These are phyloP conservation scores for Pteronura brasiliensis DNA, from an alignment of 2,113 vertebrate species.

Conservation along the genomic window DNA sequence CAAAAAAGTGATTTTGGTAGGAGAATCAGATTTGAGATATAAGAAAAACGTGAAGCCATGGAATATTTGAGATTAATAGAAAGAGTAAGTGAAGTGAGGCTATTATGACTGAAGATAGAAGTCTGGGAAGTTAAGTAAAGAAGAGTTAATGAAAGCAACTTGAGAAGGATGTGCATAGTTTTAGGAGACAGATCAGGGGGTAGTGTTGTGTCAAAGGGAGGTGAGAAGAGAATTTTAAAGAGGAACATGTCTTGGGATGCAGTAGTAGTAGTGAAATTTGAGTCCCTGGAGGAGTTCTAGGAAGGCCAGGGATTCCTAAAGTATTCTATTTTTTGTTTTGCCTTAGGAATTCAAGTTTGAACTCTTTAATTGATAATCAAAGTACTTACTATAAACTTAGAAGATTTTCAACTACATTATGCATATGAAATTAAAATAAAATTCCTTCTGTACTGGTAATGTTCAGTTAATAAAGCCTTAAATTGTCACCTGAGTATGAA, in stretches of 20 bases:
- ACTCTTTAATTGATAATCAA: constrained; percentile 1
- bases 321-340: not conserved
- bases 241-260: not conserved
- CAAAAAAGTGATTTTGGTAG: not conserved
- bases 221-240: not conserved
- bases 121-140: not conserved
- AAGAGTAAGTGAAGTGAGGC: not conserved
- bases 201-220: not conserved
- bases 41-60: not conserved
- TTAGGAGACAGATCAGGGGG: not conserved
- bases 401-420: not conserved
- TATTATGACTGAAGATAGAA: not conserved
- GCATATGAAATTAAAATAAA: not conserved
- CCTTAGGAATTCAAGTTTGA: not conserved
- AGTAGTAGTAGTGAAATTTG: not conserved
- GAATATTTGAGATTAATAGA: not conserved
- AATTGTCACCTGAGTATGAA: constrained; percentile 41
- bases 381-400: constrained; percentile 5
- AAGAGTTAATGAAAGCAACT: not conserved
- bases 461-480: not conserved
- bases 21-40: not conserved
- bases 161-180: not conserved
- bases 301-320: not conserved
- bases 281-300: not conserved
- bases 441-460: not conserved